Conservation (phyloP, 2,113 vertebrate species). For the Centropristis striata region DNA sequence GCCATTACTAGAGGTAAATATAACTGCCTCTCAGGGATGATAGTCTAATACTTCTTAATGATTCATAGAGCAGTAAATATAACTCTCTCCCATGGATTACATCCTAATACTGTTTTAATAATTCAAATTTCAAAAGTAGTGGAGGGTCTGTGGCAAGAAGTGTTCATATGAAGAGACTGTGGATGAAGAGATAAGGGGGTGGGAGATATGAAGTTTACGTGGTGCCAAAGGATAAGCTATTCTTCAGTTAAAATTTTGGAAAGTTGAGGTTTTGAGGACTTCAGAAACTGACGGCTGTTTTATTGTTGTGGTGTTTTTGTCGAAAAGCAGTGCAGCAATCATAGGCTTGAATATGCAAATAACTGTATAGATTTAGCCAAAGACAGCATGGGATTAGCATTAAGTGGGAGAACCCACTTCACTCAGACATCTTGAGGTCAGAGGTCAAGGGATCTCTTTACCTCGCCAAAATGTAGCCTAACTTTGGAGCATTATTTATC, state of each 20-base stretch:
- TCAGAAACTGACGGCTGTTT: too few relatives aligned
- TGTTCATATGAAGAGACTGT: conserved; percentile 34
- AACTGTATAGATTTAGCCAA: too few relatives aligned
- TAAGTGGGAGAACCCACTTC: too few relatives aligned
- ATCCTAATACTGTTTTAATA: conserved; percentile 80
- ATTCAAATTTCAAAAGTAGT: conserved; percentile 77
- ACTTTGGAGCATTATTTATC: too few relatives aligned
- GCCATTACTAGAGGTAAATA: conserved; percentile 86
- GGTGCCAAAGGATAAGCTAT: neutral
- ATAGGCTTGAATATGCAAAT: too few relatives aligned
- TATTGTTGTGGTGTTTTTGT: too few relatives aligned
- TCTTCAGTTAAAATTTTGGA: conserved; percentile 19
- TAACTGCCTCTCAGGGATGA: conserved; percentile 83
- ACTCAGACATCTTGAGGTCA: too few relatives aligned
- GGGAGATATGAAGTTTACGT: conserved; percentile 14
- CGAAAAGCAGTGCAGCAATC: too few relatives aligned
- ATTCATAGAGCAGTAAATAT: conserved; percentile 84
- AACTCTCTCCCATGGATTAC: conserved; percentile 80
- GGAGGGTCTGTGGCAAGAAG: conserved; percentile 39
- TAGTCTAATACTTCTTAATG: conserved; percentile 84
- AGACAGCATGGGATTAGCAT: too few relatives aligned
- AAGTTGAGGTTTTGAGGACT: too few relatives aligned
- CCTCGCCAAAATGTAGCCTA: too few relatives aligned
- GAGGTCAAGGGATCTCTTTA: too few relatives aligned
- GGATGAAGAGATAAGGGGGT: conserved; percentile 5